phyloP scores from a whole-genome alignment of 2,888 invertebrate genomes.

The Spodoptera littoralis region DNA sequence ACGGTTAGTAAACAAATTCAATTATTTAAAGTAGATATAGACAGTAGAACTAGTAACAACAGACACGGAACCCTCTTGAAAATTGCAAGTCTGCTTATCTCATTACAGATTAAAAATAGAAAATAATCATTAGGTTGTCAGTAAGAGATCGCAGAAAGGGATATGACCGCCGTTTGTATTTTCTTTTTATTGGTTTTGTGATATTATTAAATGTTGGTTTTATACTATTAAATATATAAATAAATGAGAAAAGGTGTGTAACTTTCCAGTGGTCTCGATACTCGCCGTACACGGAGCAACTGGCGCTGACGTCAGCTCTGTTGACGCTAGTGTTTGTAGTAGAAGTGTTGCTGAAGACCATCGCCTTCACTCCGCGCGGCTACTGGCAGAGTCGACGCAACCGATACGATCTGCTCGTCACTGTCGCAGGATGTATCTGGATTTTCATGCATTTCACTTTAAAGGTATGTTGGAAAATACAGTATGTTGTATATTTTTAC shows the following conservation, averaged over 20 bases:
- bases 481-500: no score
- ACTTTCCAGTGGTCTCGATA: conserved; percentile 94
- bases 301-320: conserved; percentile 96
- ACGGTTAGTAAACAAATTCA: conserved; percentile 90
- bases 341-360: conserved; percentile 99
- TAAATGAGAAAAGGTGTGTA: no score
- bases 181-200: no score
- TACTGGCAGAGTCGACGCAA: conserved; percentile 99
- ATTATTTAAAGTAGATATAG: neutral
- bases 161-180: no score
- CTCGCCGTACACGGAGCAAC: conserved; percentile 92
- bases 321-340: conserved; percentile 97
- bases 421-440: conserved; percentile 98
- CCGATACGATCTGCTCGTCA: conserved; percentile 98
- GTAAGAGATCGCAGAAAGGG: no score
- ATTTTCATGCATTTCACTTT: conserved; percentile 97
- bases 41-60: no score
- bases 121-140: no score
- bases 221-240: no score
- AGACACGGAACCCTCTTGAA: no score
- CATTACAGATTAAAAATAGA: no score
- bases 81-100: no score
- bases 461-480: conserved; percentile 85
- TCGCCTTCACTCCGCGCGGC: conserved; percentile 98
- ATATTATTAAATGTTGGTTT: no score